These are phyloP conservation scores for Sminthopsis crassicaudata DNA, from an alignment of 2,113 vertebrate species.

Conservation along the genomic window DNA sequence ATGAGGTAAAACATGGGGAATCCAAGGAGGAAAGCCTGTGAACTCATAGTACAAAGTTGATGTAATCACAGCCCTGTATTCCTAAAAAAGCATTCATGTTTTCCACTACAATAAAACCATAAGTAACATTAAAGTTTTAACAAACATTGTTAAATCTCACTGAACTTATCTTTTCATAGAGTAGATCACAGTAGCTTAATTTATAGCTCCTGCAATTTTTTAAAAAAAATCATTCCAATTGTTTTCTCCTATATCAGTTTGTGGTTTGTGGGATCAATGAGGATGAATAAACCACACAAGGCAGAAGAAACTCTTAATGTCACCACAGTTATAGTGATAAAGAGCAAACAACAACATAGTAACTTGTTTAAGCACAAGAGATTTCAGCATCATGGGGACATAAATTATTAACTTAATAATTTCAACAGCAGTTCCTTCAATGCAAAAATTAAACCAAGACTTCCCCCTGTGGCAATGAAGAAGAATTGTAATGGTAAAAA, in stretches of 20 bases:
- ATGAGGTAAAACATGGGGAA: slow-evolving; percentile 77
- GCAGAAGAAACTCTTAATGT: slow-evolving; percentile 78
- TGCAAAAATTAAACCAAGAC: slow-evolving; percentile 87
- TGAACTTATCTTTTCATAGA: slow-evolving; percentile 63
- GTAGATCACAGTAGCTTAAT: slow-evolving; percentile 81
- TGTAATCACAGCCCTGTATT: slow-evolving; percentile 76
- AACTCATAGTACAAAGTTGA: slow-evolving; percentile 81
- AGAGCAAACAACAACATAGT: slow-evolving; percentile 88
- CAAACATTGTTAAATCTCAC: slow-evolving; percentile 80
- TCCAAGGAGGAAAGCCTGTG: slow-evolving; percentile 77
- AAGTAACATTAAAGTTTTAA: slow-evolving; percentile 76
- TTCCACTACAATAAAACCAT: slow-evolving; percentile 87
- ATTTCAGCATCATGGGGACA: slow-evolving; percentile 80
- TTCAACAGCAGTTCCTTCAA: slow-evolving; percentile 81
- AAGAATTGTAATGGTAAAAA: slow-evolving; percentile 82
- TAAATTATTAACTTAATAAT: slow-evolving; percentile 88
- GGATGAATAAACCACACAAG: slow-evolving; percentile 83
- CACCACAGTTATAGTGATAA: slow-evolving; percentile 84
- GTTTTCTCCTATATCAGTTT: slow-evolving; percentile 78
- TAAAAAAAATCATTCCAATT: slow-evolving; percentile 73
- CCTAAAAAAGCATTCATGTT: slow-evolving; percentile 80
- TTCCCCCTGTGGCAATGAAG: slow-evolving; percentile 88
- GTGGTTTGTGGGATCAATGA: slow-evolving; percentile 82
- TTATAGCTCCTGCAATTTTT: slow-evolving; percentile 74
- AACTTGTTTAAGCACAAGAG: slow-evolving; percentile 85